Base-by-base conservation (phyloP, 2,888 invertebrate genomes). In the Melieria omissa region DNA sequence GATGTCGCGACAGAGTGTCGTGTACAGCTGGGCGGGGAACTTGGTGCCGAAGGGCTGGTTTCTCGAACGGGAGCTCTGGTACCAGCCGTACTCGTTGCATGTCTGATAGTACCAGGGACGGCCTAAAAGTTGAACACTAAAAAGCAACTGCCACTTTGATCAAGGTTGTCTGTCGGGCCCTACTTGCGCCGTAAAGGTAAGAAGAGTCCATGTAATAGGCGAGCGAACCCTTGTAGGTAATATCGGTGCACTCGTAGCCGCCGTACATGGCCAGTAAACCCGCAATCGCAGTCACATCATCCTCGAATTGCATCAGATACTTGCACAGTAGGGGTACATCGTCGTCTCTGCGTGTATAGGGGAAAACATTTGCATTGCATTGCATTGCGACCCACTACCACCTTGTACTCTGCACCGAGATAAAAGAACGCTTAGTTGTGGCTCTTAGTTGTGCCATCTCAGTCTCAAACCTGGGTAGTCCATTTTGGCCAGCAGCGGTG, bases 1-100 rank as follows among this genome's bases (percentile, higher is more conserved):
- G 46, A 81, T 70, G 73, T 86, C 86, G 1, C 73, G 67, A 71
- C 87, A 87, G 9, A 82, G 52, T n/a, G 75, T 79, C 9, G 80
- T 76, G 61, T 83, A 83, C 3, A 84, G 71, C 4, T 77, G 73
- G n/a, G 78, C 80, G 1, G 86, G 86, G 71, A 85, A 85, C 49
- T 78, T 81, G 5, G 61, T 79, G 29, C 86, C 85, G 12, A 90
- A 90, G 0, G 93, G 92, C 74, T 92, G 91, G 0, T 87, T 81
- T 0, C 79, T 64, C 10, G 91, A 89, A 73, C 88, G 89, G 0
- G 94, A 92, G 4, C 93, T 91, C 88, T 95, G 95, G 86, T 90
- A 95, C 89, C 92, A 95, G 68, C 95, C 96, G 84, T 91, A 95
- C 88, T 96, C 95, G 65, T 92, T 92, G 84, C 96, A 96, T 0